Conservation (phyloP, 2,797 vertebrate genomes). For the Lacerta bilineata region DNA sequence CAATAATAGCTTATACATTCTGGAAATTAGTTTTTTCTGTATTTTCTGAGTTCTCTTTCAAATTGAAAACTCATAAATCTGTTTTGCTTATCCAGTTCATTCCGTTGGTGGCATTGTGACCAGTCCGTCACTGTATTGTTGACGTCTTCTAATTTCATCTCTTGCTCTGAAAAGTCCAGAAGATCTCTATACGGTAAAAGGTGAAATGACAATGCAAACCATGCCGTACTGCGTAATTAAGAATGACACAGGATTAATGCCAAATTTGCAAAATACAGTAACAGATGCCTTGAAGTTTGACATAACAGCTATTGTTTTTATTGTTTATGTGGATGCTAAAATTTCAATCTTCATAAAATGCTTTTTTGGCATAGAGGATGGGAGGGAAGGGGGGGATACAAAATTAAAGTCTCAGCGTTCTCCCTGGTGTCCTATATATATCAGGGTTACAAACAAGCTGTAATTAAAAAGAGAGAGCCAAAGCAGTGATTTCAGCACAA, state of each 20-base stretch:
- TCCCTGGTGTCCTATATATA: not conserved
- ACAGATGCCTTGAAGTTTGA: not conserved
- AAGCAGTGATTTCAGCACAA: not conserved
- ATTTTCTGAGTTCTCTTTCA: no score
- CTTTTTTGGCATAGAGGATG: not conserved
- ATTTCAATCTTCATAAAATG: not conserved
- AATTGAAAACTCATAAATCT: no score
- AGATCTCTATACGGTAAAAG: not conserved
- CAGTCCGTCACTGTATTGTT: no score
- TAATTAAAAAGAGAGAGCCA: not conserved
- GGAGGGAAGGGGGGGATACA: not conserved
- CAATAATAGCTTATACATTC: no score
- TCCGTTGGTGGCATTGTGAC: no score
- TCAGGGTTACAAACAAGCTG: not conserved
- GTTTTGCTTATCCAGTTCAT: no score
- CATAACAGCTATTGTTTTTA: accelerated
- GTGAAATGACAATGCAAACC: not conserved
- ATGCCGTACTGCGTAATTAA: not conserved
- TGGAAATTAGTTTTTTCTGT: no score
- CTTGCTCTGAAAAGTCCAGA: no score
- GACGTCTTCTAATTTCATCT: no score
- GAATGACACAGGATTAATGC: accelerated
- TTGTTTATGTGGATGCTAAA: not conserved
- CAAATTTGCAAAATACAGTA: not conserved
- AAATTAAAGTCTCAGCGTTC: not conserved